Evolutionary conservation across 2,888 invertebrate genomes (phyloP), one percentile per base, ranked within the genome.

Genomic region (Athalia circularis): DNA sequence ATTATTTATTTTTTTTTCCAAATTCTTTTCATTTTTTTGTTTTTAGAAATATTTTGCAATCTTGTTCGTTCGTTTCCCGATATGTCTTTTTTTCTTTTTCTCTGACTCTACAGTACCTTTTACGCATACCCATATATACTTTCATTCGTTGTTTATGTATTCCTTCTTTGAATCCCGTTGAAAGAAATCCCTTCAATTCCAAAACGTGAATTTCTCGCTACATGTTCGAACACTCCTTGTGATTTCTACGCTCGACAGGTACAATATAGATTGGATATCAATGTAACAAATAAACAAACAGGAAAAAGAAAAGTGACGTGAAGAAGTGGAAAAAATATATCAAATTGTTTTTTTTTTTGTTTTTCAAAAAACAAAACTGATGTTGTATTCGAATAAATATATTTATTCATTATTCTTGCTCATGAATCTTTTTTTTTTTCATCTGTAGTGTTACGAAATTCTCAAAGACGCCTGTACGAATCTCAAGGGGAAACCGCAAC

Each of bases 381-480:
- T 29, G 2, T 29, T 29, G 29, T 29, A 29, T 29, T 29, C 29
- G 29, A 29, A 29, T 29, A 29, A 29, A 29, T 29, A 29, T 29
- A 29, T 29, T 29, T 7, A 3, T 11, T 9, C 52, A 52, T 52
- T 9, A 3, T 52, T 52, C 29, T 11, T 2, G 3, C 7, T 52
- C 2, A 29, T 43, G 15, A 47, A n/a, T 54, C 67, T 77, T 59
- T 79, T 81, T 82, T 48, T 90, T 90, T 0, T 29, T 29, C 29
- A 29, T 29, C 29, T 2, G 29, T 87, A 94, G 94, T 94, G 94
- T 81, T 95, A 95, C 83, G 92, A 94, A 82, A 89, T 93, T 0
- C 91, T 96, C 13, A 93, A 94, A 81, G 92, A 92, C 65, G 95
- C 95, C 0, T 92, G 94, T 88, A 94, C 94, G 0, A 91, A 92